Conservation (phyloP, 2,797 vertebrate genomes). For the Artibeus lituratus region DNA sequence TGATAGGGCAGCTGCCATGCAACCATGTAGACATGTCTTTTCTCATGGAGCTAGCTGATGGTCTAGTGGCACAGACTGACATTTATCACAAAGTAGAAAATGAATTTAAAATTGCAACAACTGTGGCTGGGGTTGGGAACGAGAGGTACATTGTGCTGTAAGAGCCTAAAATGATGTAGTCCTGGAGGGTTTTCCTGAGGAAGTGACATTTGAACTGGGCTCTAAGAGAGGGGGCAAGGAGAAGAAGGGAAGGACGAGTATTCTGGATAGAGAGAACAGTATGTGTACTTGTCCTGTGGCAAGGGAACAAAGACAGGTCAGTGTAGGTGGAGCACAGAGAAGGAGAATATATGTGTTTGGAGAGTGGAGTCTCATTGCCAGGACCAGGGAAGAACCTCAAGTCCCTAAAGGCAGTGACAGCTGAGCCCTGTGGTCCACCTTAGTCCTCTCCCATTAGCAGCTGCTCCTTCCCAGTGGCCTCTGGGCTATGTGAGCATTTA, state of each 20-base stretch:
- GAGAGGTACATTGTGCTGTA: neutral
- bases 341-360: neutral
- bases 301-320: neutral
- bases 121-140: neutral
- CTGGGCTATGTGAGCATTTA: neutral
- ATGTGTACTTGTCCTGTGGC: neutral
- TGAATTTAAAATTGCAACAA: neutral
- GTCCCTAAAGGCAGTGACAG: neutral
- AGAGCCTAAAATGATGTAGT: neutral
- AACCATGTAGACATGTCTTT: neutral
- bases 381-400: neutral
- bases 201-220: neutral
- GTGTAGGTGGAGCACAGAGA: neutral
- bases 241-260: neutral
- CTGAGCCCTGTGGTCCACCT: neutral
- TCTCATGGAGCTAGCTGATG: neutral
- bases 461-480: neutral
- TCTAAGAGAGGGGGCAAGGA: neutral
- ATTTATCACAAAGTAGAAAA: neutral
- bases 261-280: neutral
- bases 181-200: neutral
- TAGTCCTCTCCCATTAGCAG: neutral
- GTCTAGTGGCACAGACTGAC: neutral
- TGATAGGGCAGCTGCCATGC: neutral
- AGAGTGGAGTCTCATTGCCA: neutral